Conservation (phyloP, 2,888 invertebrate species). For the Cabera pusaria region DNA sequence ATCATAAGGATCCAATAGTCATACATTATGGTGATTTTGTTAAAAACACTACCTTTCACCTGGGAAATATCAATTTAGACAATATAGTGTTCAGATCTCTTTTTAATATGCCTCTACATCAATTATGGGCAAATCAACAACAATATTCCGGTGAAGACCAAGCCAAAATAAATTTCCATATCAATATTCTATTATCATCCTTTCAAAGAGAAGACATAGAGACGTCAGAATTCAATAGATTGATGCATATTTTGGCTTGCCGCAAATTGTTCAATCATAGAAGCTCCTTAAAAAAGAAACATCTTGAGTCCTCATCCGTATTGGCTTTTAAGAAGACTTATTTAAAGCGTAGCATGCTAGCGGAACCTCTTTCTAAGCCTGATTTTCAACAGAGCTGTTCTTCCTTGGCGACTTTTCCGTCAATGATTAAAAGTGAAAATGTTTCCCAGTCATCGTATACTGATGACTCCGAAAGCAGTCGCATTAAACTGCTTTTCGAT, state of each 20-base stretch:
- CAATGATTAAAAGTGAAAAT: slow-evolving; percentile 52
- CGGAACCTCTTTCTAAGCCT: slow-evolving; percentile 56
- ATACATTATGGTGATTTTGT: slow-evolving; percentile 63
- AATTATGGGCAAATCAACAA: slow-evolving; percentile 53
- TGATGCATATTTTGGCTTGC: slow-evolving; percentile 65
- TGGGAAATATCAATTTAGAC: slow-evolving; percentile 63
- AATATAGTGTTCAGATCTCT: slow-evolving; percentile 55
- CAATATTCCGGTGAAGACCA: slow-evolving; percentile 48
- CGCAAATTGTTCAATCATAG: slow-evolving; percentile 69
- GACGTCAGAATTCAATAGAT: slow-evolving; percentile 59
- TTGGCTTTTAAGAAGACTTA: slow-evolving; percentile 65
- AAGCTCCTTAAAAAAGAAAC: slow-evolving; percentile 61
- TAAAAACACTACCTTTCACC: slow-evolving; percentile 63
- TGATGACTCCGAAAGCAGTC: slow-evolving; percentile 40
- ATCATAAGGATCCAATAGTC: slow-evolving; percentile 57
- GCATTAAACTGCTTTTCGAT: slow-evolving; percentile 60
- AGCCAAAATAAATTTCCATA: slow-evolving; percentile 68
- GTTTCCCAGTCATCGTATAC: slow-evolving; percentile 31
- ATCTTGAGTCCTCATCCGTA: slow-evolving; percentile 48
- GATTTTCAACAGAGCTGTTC: slow-evolving; percentile 37
- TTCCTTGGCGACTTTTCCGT: slow-evolving; percentile 48
- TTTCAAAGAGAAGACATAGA: slow-evolving; percentile 67
- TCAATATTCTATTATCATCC: slow-evolving; percentile 65
- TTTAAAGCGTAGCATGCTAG: slow-evolving; percentile 66
- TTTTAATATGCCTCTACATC: slow-evolving; percentile 59